Conservation (phyloP, 2,888 invertebrate genomes). For the Eilema sororculum region DNA sequence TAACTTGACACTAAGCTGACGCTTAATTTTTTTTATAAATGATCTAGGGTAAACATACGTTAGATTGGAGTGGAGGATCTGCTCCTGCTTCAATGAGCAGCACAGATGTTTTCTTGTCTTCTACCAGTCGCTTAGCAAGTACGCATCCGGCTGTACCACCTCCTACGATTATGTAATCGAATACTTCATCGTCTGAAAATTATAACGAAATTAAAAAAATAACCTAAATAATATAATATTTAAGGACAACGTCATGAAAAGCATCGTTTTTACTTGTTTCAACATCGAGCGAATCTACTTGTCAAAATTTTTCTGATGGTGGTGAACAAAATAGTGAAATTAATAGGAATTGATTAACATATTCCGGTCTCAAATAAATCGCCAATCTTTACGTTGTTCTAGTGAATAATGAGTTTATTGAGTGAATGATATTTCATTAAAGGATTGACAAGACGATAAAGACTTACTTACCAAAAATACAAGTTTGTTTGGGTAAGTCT, state of each 20-base stretch:
- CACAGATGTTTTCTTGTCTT: conserved; percentile 79
- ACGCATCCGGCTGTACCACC: conserved; percentile 88
- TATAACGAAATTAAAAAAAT: background rate
- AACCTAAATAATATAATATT: too few relatives aligned
- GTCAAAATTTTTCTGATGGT: too few relatives aligned
- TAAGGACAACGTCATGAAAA: background rate
- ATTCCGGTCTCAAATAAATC: background rate
- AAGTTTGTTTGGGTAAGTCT: conserved; percentile 1
- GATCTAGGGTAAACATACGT: background rate
- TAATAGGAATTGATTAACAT: background rate
- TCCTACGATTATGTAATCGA: conserved; percentile 68
- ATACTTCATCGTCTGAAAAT: conserved; percentile 11
- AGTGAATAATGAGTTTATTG: too few relatives aligned
- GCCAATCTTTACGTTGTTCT: too few relatives aligned
- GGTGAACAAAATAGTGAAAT: too few relatives aligned
- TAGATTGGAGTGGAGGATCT: conserved; percentile 44
- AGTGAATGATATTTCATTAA: too few relatives aligned
- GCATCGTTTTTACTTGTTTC: background rate
- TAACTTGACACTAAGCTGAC: too few relatives aligned
- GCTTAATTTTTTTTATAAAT: background rate
- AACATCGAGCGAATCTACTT: too few relatives aligned
- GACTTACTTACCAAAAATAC: background rate
- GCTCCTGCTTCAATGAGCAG: conserved; percentile 88
- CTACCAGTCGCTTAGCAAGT: conserved; percentile 84
- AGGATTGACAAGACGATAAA: background rate